These are phyloP conservation scores for Caenorhabditis sulstoni DNA, from an alignment of 2,888 invertebrate genomes.

Conservation along the genomic window DNA sequence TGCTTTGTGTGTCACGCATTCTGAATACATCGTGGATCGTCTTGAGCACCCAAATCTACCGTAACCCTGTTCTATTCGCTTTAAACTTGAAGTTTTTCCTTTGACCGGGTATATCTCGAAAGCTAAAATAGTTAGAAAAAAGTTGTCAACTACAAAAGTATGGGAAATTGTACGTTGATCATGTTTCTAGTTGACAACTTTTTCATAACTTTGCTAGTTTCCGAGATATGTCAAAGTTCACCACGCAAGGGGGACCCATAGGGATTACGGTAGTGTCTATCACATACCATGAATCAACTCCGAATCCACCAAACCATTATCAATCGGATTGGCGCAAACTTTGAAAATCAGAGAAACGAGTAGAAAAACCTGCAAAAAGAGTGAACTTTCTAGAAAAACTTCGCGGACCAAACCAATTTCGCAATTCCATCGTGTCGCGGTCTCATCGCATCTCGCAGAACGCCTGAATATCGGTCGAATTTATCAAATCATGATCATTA, in stretches of 20 bases:
- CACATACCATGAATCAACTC: constrained; percentile 77
- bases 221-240: no score
- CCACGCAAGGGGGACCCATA: no score
- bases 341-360: background rate
- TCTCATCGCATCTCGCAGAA: constrained; percentile 50
- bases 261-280: background rate
- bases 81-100: no score
- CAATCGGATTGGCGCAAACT: constrained; percentile 69
- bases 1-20: constrained; percentile 76
- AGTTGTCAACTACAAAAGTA: no score
- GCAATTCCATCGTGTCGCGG: constrained; percentile 19
- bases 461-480: constrained; percentile 21
- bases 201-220: no score
- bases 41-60: no score
- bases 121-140: no score
- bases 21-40: constrained; percentile 62
- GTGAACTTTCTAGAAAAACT: no score
- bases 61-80: constrained; percentile 1
- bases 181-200: no score
- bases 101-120: no score
- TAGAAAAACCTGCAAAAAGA: no score
- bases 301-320: constrained; percentile 78
- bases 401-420: constrained; percentile 18
- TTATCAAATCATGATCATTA: constrained; percentile 2
- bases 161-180: no score